A percentile compares a stretch with the other conserved stretches of the same genome.
Conservation (phyloP, 2,113 vertebrate species). For the Mus pahari region DNA sequence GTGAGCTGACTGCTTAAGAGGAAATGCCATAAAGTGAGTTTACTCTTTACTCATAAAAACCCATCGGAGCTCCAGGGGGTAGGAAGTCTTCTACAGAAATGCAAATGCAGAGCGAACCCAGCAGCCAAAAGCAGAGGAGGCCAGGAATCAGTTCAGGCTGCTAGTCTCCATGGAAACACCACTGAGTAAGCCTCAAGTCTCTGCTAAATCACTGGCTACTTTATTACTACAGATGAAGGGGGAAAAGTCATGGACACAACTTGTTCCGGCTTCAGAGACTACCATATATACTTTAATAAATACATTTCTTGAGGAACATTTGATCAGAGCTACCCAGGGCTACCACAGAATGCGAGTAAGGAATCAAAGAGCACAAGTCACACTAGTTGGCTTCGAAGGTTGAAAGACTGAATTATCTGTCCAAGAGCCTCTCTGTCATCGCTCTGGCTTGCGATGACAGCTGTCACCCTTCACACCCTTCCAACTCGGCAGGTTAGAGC, state of each 20-base stretch:
- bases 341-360: background rate
- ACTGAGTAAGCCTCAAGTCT: background rate
- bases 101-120: conserved; percentile 33
- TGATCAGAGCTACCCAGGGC: background rate
- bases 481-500: background rate
- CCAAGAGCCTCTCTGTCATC: background rate
- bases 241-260: background rate
- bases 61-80: background rate
- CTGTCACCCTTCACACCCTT: background rate
- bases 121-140: conserved; percentile 7
- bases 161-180: conserved; percentile 11
- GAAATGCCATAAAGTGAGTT: conserved; percentile 33
- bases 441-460: background rate
- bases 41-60: background rate
- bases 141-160: background rate
- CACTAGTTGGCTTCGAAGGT: background rate
- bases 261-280: conserved; percentile 20
- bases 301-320: background rate
- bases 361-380: background rate
- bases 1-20: background rate
- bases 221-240: conserved; percentile 7
- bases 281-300: background rate
- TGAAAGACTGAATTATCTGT: background rate
- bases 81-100: conserved; percentile 47
- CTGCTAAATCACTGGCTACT: conserved; percentile 2